Base-by-base conservation (phyloP, 2,888 invertebrate genomes). In the Diaphora mendica region DNA sequence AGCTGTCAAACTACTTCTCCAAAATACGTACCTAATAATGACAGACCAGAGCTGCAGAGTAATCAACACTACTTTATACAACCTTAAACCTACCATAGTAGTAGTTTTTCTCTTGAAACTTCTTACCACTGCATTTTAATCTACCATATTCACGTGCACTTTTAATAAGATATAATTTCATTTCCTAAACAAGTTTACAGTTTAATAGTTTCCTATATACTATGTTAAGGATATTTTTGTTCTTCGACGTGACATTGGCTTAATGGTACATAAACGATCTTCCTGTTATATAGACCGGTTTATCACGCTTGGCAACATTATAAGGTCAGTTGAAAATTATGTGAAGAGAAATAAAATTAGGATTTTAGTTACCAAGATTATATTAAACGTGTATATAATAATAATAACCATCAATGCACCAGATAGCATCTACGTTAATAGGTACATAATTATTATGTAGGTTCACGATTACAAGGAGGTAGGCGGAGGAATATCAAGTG, bases 211-310 rank as follows among this genome's bases (percentile, higher is more conserved):
- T 82, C 79, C 78, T 82, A 77, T 68, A 26, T 69, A 72, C 39
- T 4, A 70, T 48, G 73, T 77, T 71, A 71, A 82, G 82, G 78
- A 80, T 77, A 83, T 82, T 78, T 59, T 77, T 72, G 80, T 78
- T 78, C 42, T 77, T 77, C 65, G 11, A 48, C 42, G 39, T 84
- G 85, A 79, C 84, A 85, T 82, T 84, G 83, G 73, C 78, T 23
- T 76, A 74, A 78, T 79, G 79, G 78, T 79, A 82, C 77, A 74
- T 77, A 77, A 82, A 75, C 69, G 70, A 76, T 82, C 85, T 84
- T 84, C 84, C 82, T 85, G 79, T 65, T 79, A 73, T 70, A 67
- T n/a, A 59, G 44, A 77, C 80, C 77, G 78, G 82, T 82, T 77
- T 82, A 77, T 67, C 72, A 72, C 35, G 70, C 73, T 65, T 77